Conservation (phyloP, 2,113 vertebrate genomes). For the Oryzias woworae region DNA sequence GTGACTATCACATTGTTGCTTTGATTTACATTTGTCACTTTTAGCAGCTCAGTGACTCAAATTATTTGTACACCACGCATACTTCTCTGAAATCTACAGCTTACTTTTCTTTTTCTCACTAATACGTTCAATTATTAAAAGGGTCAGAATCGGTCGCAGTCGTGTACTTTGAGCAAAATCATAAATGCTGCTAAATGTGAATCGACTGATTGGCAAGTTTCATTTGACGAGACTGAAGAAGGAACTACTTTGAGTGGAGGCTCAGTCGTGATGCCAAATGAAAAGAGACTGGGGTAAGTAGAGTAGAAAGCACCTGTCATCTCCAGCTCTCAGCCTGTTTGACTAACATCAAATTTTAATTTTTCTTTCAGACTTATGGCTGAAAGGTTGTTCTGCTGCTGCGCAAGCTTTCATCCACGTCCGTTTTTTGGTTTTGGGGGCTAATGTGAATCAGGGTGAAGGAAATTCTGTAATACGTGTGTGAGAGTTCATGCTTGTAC, state of each 20-base stretch:
- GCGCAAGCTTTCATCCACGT: slow-evolving; percentile 28
- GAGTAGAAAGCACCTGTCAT: slow-evolving; percentile 99
- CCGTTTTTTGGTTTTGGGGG: slow-evolving; percentile 36
- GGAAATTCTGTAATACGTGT: slow-evolving; percentile 29
- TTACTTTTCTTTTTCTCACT: slow-evolving; percentile 46
- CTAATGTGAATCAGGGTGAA: slow-evolving; percentile 29
- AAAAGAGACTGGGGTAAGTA: slow-evolving; percentile 94
- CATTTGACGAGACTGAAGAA: slow-evolving; percentile 79
- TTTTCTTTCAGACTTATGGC: slow-evolving; percentile 86
- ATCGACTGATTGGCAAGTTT: slow-evolving; percentile 77
- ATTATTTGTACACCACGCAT: slow-evolving; percentile 1
- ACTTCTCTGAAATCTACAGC: slow-evolving; percentile 21
- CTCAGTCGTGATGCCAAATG: slow-evolving; percentile 77
- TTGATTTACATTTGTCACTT: slow-evolving; percentile 1
- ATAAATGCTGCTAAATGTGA: slow-evolving; percentile 61
- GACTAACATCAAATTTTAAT: slow-evolving; percentile 99
- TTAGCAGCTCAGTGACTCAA: slow-evolving; percentile 6
- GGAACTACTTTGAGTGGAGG: slow-evolving; percentile 72
- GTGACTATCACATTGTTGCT: slow-evolving; percentile 1
- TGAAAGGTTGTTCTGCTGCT: slow-evolving; percentile 71
- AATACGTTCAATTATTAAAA: slow-evolving; percentile 62
- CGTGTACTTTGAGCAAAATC: slow-evolving; percentile 52
- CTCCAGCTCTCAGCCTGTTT: slow-evolving; percentile 89
- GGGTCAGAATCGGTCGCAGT: slow-evolving; percentile 42
- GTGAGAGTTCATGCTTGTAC: background rate